Conservation (phyloP, 1,140 invertebrate species). For the Archivesica marissinica region DNA sequence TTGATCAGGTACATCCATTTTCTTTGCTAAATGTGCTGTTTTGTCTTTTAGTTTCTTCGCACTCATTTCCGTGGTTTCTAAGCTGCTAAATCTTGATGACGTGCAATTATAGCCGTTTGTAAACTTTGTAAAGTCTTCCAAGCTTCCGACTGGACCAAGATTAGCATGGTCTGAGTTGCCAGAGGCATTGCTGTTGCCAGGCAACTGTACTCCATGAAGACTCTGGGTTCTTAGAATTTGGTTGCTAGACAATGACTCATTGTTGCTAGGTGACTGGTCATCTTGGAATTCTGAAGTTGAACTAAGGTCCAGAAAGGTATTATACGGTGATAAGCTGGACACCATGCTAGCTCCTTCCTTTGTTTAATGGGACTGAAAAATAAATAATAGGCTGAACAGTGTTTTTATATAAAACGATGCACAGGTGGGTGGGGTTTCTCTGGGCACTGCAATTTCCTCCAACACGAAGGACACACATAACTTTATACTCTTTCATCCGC, state of each 20-base stretch:
- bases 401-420: no score
- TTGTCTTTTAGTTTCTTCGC: slow-evolving; percentile 25
- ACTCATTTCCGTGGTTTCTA: slow-evolving; percentile 27
- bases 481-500: no score
- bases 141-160: slow-evolving; percentile 44
- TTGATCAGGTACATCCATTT: not conserved
- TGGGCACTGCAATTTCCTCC: no score
- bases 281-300: slow-evolving; percentile 34
- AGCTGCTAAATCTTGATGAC: slow-evolving; percentile 39
- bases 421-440: no score
- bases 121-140: slow-evolving; percentile 62
- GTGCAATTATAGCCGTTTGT: slow-evolving; percentile 52
- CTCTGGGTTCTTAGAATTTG: slow-evolving; percentile 44
- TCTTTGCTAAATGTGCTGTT: no score
- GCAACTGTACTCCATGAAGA: slow-evolving; percentile 52
- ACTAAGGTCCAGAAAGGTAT: slow-evolving; percentile 54
- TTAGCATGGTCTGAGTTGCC: slow-evolving; percentile 35
- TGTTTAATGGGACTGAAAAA: no score
- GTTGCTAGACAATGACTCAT: slow-evolving; percentile 16
- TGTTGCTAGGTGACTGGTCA: slow-evolving; percentile 6
- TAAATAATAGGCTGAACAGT: no score
- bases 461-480: no score
- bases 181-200: slow-evolving; percentile 48
- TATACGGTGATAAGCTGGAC: slow-evolving; percentile 47
- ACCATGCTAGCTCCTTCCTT: slow-evolving; percentile 30